Evolutionary conservation across 2,888 invertebrate species (phyloP).

Genomic region (Agrotis puta): DNA sequence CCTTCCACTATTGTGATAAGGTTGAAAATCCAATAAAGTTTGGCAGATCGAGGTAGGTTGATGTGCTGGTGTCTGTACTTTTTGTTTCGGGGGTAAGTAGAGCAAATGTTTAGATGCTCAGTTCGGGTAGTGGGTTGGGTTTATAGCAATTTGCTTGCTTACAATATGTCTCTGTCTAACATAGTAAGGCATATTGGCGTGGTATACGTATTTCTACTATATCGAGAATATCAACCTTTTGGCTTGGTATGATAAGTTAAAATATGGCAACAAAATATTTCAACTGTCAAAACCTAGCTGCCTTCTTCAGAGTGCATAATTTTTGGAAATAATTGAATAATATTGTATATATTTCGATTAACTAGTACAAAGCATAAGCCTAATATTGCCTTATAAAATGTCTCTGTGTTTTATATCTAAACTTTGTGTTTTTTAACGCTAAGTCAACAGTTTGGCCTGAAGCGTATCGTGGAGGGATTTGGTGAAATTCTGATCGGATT

Average conservation of each 20-base stretch:
- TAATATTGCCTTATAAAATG: conserved; percentile 44
- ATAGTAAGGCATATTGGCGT: neutral
- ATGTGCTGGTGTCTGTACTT: no score
- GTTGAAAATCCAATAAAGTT: no score
- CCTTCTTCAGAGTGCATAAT: conserved; percentile 55
- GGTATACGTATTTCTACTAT: neutral
- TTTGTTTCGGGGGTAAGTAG: no score
- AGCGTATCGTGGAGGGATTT: conserved; percentile 62
- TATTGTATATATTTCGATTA: conserved; percentile 41
- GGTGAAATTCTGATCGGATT: conserved; percentile 53
- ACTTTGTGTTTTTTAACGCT: conserved; percentile 53
- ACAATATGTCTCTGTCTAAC: neutral
- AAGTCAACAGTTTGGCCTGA: conserved; percentile 62
- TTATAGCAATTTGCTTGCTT: neutral
- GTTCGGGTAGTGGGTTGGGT: neutral
- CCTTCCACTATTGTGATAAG: no score
- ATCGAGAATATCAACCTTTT: conserved; percentile 26
- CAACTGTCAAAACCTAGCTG: conserved; percentile 63
- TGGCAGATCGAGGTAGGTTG: no score
- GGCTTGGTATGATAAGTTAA: conserved; percentile 15
- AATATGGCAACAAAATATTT: conserved; percentile 53
- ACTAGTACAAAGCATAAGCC: conserved; percentile 22
- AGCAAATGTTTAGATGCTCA: no score
- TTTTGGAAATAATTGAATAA: conserved; percentile 61
- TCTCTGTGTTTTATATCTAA: conserved; percentile 59